Base-by-base conservation (phyloP, 2,797 vertebrate species). In the Centroberyx gerrardi region DNA sequence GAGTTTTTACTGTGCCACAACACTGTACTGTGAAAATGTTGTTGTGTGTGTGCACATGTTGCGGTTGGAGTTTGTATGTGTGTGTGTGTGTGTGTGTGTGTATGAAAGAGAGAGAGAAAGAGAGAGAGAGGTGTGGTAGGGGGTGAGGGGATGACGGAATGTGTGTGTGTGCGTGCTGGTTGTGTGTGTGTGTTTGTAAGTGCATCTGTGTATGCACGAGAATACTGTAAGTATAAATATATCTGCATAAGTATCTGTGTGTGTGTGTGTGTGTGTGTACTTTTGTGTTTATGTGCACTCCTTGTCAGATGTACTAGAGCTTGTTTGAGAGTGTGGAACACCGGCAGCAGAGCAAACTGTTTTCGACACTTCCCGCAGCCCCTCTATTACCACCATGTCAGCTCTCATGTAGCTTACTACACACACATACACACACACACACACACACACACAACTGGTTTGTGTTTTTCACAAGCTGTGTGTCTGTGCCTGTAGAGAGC, bases 181-280 rank as follows among this genome's bases (percentile, higher is more conserved):
- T 29, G 22, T 44, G 66, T 48, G 66, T 48, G 55, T 69, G 28
- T 56, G 67, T 69, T 12, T 22, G 22, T 22, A 22, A 22, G 22
- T 55, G 49, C 42, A 15, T 38, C 12, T 12, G 31, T 59, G 56
- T 18, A 7, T 59, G 33, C 10, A 31, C 22, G 22, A 22, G 22
- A 22, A 22, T 22, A 22, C 22, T 22, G 22, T 22, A 22, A 22
- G 22, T 22, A 22, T 22, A 22, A 22, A 22, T 22, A 22, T 22
- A 22, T 22, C 22, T 22, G 22, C 22, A 22, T 22, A 22, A 22
- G 22, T 22, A 22, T 66, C 48, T 52, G 53, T 55, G n/a, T 62
- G 53, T 59, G 48, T 51, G 14, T 73, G 56, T 55, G 48, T 68
- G 52, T 61, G 33, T 71, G 55, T 51, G 55, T 67, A 65, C 17